These are phyloP conservation scores for Potamilus streckersoni DNA, from an alignment of 1,140 invertebrate species.

Conservation along the genomic window DNA sequence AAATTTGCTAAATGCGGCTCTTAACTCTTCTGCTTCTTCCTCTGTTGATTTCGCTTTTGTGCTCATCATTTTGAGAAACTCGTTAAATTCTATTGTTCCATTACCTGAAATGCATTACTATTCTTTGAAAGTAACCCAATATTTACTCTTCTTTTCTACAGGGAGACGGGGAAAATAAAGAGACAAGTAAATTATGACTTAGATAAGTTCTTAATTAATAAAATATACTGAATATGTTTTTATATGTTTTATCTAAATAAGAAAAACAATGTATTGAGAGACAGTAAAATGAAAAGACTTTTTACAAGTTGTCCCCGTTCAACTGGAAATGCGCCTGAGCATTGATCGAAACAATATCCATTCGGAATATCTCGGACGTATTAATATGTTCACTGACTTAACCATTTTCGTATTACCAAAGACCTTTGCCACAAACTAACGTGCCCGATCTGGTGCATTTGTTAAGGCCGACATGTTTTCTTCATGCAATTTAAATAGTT, in stretches of 20 bases:
- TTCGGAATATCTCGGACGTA: too few relatives aligned
- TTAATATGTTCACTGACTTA: too few relatives aligned
- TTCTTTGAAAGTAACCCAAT: background rate
- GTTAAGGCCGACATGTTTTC: too few relatives aligned
- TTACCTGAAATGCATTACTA: slow-evolving; percentile 1
- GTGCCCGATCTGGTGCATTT: too few relatives aligned
- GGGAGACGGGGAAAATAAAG: background rate
- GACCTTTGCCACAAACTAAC: too few relatives aligned
- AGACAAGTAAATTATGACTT: background rate
- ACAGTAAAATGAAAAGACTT: too few relatives aligned
- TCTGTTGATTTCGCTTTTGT: slow-evolving; percentile 11
- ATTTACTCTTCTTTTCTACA: background rate
- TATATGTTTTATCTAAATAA: background rate
- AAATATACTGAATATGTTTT: background rate
- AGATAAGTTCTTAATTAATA: background rate
- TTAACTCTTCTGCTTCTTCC: slow-evolving; percentile 21
- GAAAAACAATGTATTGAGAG: too few relatives aligned
- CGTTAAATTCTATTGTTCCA: slow-evolving; percentile 7
- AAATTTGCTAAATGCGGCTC: slow-evolving; percentile 34
- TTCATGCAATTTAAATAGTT: too few relatives aligned
- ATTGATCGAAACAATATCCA: too few relatives aligned
- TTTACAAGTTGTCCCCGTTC: too few relatives aligned
- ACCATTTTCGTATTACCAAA: too few relatives aligned
- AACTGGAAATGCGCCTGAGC: too few relatives aligned
- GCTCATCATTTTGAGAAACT: slow-evolving; percentile 20